These are phyloP conservation scores for Drosophila kohkoa DNA, from an alignment of 1,140 invertebrate species.

Conservation along the genomic window DNA sequence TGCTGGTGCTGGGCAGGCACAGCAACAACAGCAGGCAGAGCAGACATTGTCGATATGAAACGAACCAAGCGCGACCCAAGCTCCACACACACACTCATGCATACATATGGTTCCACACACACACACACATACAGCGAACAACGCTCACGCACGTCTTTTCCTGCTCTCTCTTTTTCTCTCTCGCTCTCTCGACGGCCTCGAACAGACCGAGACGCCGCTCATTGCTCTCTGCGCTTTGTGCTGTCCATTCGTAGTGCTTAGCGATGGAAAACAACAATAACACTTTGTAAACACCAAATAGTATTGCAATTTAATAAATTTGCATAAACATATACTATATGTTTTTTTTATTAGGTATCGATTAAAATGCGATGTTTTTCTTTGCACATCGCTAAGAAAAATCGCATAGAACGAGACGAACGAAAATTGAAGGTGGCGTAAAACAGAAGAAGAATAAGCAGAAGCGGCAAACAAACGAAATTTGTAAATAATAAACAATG, in stretches of 20 bases:
- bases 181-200: constrained; percentile 43
- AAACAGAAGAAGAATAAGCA: constrained; percentile 6
- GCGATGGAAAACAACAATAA: constrained; percentile 21
- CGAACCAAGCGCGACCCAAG: constrained; percentile 56
- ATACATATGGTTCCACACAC: neutral
- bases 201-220: constrained; percentile 33
- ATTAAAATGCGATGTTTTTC: constrained; percentile 1
- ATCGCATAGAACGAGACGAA: neutral
- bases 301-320: neutral
- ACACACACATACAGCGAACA: neutral
- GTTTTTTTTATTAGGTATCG: too few relatives aligned
- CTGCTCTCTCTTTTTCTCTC: neutral
- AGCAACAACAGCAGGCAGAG: constrained; percentile 20
- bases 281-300: neutral
- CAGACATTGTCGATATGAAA: constrained; percentile 38
- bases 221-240: constrained; percentile 51
- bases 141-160: constrained; percentile 22
- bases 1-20: constrained; percentile 54
- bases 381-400: constrained; percentile 41
- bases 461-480: constrained; percentile 15
- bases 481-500: constrained; percentile 55
- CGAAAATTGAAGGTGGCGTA: neutral
- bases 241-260: constrained; percentile 39
- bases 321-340: neutral
- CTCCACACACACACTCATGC: constrained; percentile 27